Percentiles rank a stretch among this genome's conserved stretches.
Conservation (phyloP, 2,888 invertebrate species). For the Phaonia tiefii region DNA sequence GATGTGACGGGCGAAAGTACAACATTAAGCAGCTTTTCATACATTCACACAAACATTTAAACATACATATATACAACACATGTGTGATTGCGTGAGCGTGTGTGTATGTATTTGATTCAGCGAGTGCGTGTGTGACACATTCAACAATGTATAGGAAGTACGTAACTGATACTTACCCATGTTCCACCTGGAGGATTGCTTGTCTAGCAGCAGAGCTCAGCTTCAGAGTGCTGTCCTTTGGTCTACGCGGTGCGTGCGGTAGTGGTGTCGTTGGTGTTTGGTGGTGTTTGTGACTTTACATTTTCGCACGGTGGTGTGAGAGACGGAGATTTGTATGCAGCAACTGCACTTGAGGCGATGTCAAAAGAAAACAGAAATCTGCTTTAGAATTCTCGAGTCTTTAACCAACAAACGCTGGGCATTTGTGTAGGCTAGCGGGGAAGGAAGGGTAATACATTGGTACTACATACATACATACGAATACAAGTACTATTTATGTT, state of each 20-base stretch:
- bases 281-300: constrained; percentile 23
- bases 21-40: no score
- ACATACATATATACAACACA: background rate
- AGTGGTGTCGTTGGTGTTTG: constrained; percentile 1
- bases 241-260: background rate
- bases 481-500: constrained; percentile 9
- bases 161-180: constrained; percentile 60
- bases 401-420: no score
- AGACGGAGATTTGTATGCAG: no score
- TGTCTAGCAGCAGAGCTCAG: constrained; percentile 37
- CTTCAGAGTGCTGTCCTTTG: constrained; percentile 27
- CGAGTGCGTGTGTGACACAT: constrained; percentile 14
- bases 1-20: background rate
- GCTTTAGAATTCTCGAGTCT: no score
- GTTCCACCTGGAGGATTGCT: constrained; percentile 50
- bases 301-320: background rate
- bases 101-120: background rate
- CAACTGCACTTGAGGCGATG: background rate
- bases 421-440: no score
- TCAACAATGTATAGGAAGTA: background rate
- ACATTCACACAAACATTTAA: constrained; percentile 9
- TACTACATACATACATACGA: constrained; percentile 6
- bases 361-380: constrained; percentile 26
- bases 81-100: background rate
- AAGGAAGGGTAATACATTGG: background rate